phyloP scores from a whole-genome alignment of 1,140 invertebrate species.

The Lepeophtheirus salmonis region DNA sequence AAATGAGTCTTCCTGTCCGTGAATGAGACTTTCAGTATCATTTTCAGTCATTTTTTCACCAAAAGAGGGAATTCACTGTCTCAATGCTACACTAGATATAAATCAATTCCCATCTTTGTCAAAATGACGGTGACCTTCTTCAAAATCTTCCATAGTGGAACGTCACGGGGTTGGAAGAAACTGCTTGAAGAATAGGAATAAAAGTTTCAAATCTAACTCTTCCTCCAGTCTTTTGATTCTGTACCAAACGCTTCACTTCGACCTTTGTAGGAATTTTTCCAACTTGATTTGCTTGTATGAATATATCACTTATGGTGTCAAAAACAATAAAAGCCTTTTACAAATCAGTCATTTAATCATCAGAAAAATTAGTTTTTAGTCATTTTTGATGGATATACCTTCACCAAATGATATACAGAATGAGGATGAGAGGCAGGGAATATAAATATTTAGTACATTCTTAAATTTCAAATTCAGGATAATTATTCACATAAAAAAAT shows the following conservation, averaged over 20 bases:
- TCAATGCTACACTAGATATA: conserved; percentile 88
- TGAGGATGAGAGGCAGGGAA: too few species aligned
- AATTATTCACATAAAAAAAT: too few species aligned
- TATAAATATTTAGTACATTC: too few species aligned
- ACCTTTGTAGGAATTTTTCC: conserved; percentile 96
- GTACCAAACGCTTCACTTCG: conserved; percentile 88
- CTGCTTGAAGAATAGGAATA: conserved; percentile 88
- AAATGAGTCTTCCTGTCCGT: conserved; percentile 86
- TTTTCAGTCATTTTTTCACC: conserved; percentile 58
- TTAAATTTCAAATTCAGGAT: too few species aligned
- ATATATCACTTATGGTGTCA: conserved; percentile 90
- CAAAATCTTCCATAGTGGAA: conserved; percentile 88
- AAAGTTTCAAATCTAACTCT: conserved; percentile 97
- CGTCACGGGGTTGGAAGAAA: conserved; percentile 67
- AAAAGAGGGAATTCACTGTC: conserved; percentile 89
- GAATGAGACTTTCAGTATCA: conserved; percentile 78
- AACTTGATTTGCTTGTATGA: conserved; percentile 86
- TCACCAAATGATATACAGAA: too few species aligned
- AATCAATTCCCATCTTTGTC: conserved; percentile 98
- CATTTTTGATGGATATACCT: too few species aligned
- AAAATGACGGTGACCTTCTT: conserved; percentile 86
- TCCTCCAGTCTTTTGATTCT: conserved; percentile 51
- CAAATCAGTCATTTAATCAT: conserved; percentile 44
- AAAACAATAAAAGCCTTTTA: conserved; percentile 92
- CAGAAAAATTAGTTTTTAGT: conserved; percentile 3